These are phyloP conservation scores for Botia kubotai DNA, from an alignment of 2,797 vertebrate species.

Conservation along the genomic window DNA sequence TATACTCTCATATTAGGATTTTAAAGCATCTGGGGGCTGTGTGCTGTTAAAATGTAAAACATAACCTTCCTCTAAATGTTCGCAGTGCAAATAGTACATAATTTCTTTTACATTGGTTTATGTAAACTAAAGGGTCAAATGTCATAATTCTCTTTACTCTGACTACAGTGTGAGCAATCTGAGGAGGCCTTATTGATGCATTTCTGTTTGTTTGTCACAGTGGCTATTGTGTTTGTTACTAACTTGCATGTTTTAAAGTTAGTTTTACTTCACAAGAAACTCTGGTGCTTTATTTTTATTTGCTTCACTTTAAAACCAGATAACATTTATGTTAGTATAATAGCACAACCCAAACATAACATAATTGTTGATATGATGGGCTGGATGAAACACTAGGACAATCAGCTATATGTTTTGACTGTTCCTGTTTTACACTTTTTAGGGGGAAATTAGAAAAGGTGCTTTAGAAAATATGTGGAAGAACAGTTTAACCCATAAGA, in stretches of 20 bases:
- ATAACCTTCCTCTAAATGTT: slow-evolving; percentile 19
- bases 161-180: neutral
- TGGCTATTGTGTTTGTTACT: slow-evolving; percentile 8
- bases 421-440: too few species aligned
- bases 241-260: slow-evolving; percentile 10
- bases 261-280: slow-evolving; percentile 13
- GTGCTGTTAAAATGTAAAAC: slow-evolving; percentile 3
- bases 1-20: slow-evolving; percentile 24
- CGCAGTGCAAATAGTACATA: neutral
- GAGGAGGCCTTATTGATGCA: too few species aligned
- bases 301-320: neutral
- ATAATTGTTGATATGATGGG: too few species aligned
- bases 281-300: neutral
- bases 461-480: neutral
- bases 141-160: neutral
- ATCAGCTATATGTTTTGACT: too few species aligned
- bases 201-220: neutral
- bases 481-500: neutral
- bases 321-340: neutral
- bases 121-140: neutral
- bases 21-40: slow-evolving; percentile 27
- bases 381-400: too few species aligned
- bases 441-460: too few species aligned
- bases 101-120: neutral
- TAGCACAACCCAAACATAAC: too few species aligned